phyloP scores from a whole-genome alignment of 2,797 vertebrate species.

The Martes flavigula region DNA sequence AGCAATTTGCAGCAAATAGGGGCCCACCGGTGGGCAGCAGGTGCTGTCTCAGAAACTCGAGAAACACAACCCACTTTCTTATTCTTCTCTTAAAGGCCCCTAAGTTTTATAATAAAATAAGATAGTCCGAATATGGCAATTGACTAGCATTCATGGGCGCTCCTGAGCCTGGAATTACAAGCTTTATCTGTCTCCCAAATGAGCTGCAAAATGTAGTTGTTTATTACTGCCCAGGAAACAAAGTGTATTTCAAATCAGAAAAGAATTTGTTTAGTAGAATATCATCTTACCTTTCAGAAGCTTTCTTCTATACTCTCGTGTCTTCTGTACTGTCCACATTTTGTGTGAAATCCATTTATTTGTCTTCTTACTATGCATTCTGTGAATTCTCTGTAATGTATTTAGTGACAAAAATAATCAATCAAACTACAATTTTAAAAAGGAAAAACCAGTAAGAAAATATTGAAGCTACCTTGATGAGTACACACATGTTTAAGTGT shows the following conservation, averaged over 20 bases:
- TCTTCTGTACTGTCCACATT: neutral
- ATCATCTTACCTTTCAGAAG: conserved; percentile 21
- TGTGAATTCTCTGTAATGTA: neutral
- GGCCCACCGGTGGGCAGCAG: conserved; percentile 35
- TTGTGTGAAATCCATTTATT: neutral
- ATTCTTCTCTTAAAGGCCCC: neutral
- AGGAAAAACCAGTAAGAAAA: neutral
- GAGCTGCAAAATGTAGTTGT: conserved; percentile 10
- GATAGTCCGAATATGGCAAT: neutral
- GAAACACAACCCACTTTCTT: conserved; percentile 24
- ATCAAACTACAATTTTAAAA: neutral
- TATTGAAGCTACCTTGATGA: neutral
- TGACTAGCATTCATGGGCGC: neutral
- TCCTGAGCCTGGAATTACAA: neutral
- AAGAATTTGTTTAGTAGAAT: neutral
- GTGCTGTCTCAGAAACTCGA: conserved; percentile 31
- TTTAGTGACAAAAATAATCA: conserved; percentile 44
- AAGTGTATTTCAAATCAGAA: neutral
- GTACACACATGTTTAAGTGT: neutral
- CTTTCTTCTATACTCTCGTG: neutral
- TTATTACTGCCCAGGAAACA: conserved; percentile 13
- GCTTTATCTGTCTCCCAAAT: neutral
- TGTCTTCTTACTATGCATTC: neutral
- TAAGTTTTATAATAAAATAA: conserved; percentile 32
- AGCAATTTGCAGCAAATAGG: conserved; percentile 15